These are phyloP conservation scores for Hepsetus odoe DNA, from an alignment of 2,113 vertebrate genomes.

Conservation along the genomic window DNA sequence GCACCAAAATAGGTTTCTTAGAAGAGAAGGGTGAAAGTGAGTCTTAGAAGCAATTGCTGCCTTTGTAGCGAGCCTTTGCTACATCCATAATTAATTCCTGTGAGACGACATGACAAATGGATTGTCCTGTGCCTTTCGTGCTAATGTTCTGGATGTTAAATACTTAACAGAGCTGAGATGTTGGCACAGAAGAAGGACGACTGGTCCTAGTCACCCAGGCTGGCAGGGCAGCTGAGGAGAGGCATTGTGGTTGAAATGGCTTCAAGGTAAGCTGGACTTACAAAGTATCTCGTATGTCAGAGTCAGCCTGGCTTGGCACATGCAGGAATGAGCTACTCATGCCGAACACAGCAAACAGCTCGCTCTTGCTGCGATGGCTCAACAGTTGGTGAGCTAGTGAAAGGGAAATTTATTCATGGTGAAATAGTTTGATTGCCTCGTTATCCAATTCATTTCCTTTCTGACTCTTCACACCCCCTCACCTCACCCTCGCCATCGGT, in stretches of 20 bases:
- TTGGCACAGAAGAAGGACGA: slow-evolving; percentile 46
- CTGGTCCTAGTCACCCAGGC: slow-evolving; percentile 13
- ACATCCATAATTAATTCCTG: slow-evolving; percentile 75
- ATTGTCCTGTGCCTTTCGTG: slow-evolving; percentile 66
- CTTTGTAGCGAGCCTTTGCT: slow-evolving; percentile 69
- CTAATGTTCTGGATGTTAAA: slow-evolving; percentile 61
- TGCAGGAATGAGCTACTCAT: background rate
- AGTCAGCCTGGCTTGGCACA: background rate
- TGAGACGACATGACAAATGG: slow-evolving; percentile 68
- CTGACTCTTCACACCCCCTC: background rate
- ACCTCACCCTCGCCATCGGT: background rate
- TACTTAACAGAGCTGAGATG: slow-evolving; percentile 62
- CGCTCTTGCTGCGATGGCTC: slow-evolving; percentile 39
- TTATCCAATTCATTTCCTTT: slow-evolving; percentile 32
- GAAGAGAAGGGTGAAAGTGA: slow-evolving; percentile 63
- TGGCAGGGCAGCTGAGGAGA: background rate
- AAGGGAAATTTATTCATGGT: slow-evolving; percentile 65
- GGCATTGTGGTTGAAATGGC: slow-evolving; percentile 4
- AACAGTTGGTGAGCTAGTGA: slow-evolving; percentile 57
- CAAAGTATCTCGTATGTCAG: slow-evolving; percentile 5
- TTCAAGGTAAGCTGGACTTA: background rate
- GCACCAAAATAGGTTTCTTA: slow-evolving; percentile 67
- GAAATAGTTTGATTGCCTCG: slow-evolving; percentile 43
- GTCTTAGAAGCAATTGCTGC: slow-evolving; percentile 72
- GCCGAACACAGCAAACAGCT: slow-evolving; percentile 49